Base-by-base conservation (phyloP, 2,888 invertebrate species). In the Athripsodes cinereus region DNA sequence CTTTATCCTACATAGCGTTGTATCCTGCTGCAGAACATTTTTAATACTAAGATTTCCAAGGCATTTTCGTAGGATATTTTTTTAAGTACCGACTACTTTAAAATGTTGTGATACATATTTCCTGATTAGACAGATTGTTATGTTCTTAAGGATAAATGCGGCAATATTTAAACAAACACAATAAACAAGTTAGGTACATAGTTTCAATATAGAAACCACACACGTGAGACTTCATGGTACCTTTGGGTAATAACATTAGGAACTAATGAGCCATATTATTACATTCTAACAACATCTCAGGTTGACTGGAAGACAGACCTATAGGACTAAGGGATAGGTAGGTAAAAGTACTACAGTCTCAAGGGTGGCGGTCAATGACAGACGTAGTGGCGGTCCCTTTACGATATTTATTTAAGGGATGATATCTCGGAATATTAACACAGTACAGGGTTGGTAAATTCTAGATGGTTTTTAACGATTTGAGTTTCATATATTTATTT, bases 241-340 rank as follows among this genome's bases (percentile, higher is more conserved):
- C 26, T 6, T 5, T 8, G 40, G 5, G 8, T 16, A 40, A 40
- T 40, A 40, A 40, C 16, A 40, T 40, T 40, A 40, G 40, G 57
- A 62, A 61, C 62, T 62, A 62, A 62, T 62, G 60, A 60, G 62
- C 58, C 50, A 60, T 62, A 58, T 61, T 59, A 62, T 62, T 61
- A 55, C 53, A 57, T 54, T 26, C 46, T 52, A 13, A 40, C 13
- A 40, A 40, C 16, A 40, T 13, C 2, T 13, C n/a, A 40, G 40
- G 40, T 40, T 40, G 13, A 13, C 40, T 40, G 40, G 31, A 31
- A 11, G n/a, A n/a, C n/a, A n/a, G n/a, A n/a, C n/a, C n/a, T n/a
- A n/a, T n/a, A n/a, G n/a, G n/a, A n/a, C n/a, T n/a, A n/a, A n/a
- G n/a, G n/a, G n/a, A n/a, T n/a, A n/a, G n/a, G 40, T n/a, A 40